Evolutionary conservation across 2,797 vertebrate genomes (phyloP).

Genomic region (Iguana delicatissima): DNA sequence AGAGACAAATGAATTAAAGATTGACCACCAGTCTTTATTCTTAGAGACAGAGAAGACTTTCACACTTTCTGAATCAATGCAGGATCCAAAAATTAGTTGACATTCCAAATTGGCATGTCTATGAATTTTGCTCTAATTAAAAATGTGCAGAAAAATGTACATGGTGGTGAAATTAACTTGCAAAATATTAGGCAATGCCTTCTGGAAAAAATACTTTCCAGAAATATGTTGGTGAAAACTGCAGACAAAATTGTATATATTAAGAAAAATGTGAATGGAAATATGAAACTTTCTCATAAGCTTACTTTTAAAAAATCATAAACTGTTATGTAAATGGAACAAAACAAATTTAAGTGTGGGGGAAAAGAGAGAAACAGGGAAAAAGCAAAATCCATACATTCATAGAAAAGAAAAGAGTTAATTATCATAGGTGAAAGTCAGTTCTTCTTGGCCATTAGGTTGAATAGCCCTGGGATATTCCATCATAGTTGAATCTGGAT

Average conservation of each 20-base stretch:
- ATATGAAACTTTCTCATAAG: background rate
- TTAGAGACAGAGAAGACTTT: too few species aligned
- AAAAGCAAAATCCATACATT: background rate
- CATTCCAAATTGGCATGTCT: too few species aligned
- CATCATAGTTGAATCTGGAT: background rate
- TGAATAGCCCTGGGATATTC: background rate
- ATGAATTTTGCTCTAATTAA: too few species aligned
- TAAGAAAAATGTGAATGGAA: background rate
- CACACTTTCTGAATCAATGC: too few species aligned
- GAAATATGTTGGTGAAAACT: too few species aligned
- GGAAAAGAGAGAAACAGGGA: background rate
- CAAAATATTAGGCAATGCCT: too few species aligned
- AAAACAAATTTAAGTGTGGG: background rate
- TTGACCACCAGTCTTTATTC: too few species aligned
- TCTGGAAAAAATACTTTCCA: too few species aligned
- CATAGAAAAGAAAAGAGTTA: background rate
- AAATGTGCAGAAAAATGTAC: too few species aligned
- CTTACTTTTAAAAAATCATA: background rate
- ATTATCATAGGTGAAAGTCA: background rate
- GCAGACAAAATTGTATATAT: background rate
- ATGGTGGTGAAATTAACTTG: too few species aligned
- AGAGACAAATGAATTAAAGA: too few species aligned
- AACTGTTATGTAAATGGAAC: background rate
- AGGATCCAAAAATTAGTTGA: too few species aligned
- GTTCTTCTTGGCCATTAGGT: background rate